Evolutionary conservation across 2,888 invertebrate species (phyloP).

Genomic region (Cryptocheilus praepositus): DNA sequence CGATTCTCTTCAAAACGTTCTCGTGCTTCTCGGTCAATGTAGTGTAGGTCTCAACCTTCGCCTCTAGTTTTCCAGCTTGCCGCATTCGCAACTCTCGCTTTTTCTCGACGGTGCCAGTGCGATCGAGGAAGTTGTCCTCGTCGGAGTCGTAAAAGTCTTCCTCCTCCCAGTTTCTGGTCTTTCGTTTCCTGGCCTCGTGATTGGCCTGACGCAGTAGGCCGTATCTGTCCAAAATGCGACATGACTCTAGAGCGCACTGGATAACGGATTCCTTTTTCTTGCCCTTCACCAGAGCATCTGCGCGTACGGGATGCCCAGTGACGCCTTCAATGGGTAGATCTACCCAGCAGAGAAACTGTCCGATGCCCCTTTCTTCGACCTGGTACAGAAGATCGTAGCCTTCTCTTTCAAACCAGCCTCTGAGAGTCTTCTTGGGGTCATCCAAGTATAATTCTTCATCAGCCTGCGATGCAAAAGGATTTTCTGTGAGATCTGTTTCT

Average conservation of each 20-base stretch:
- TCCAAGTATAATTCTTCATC: slow-evolving; percentile 94
- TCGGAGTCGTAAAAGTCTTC: slow-evolving; percentile 96
- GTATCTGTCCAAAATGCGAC: slow-evolving; percentile 90
- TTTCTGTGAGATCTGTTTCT: slow-evolving; percentile 86
- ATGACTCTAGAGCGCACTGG: slow-evolving; percentile 96
- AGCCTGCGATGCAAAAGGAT: slow-evolving; percentile 87
- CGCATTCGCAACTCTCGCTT: slow-evolving; percentile 89
- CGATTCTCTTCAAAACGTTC: slow-evolving; percentile 76
- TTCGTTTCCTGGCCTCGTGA: slow-evolving; percentile 90
- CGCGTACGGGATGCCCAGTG: slow-evolving; percentile 84
- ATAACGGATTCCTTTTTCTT: slow-evolving; percentile 96
- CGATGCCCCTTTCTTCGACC: slow-evolving; percentile 89
- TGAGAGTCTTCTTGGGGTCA: slow-evolving; percentile 95
- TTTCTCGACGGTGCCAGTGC: slow-evolving; percentile 94
- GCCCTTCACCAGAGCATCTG: slow-evolving; percentile 91
- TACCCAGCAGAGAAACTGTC: slow-evolving; percentile 89
- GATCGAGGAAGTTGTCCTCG: slow-evolving; percentile 95
- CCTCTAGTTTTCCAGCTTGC: slow-evolving; percentile 77
- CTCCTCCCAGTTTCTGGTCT: slow-evolving; percentile 86
- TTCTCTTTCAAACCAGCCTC: slow-evolving; percentile 96
- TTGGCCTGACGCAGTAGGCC: slow-evolving; percentile 90
- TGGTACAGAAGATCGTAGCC: slow-evolving; percentile 90
- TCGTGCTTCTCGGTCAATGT: slow-evolving; percentile 81
- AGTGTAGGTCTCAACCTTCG: slow-evolving; percentile 81
- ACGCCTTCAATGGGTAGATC: slow-evolving; percentile 88